phyloP scores from a whole-genome alignment of 2,888 invertebrate genomes.

The Tridacna crocea region DNA sequence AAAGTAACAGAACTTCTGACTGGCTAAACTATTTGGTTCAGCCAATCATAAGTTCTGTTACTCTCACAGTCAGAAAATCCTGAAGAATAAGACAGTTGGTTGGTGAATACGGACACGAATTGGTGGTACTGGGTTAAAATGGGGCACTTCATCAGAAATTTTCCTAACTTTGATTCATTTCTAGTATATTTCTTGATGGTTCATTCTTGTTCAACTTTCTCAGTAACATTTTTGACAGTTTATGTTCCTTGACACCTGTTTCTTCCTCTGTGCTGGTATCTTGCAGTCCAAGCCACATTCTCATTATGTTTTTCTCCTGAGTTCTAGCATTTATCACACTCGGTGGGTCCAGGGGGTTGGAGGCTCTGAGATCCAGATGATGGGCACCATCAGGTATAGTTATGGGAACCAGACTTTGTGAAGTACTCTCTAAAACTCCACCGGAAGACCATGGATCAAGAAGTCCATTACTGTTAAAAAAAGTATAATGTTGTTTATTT shows the following conservation, averaged over 20 bases:
- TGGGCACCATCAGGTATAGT: conserved; percentile 85
- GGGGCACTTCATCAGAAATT: background rate
- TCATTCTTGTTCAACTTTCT: background rate
- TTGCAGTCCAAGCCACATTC: conserved; percentile 74
- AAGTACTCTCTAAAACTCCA: conserved; percentile 80
- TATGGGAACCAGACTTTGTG: conserved; percentile 81
- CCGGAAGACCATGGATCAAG: conserved; percentile 86
- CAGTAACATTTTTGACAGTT: background rate
- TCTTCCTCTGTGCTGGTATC: background rate
- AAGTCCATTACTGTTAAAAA: conserved; percentile 83
- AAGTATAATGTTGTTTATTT: background rate
- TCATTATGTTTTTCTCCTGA: conserved; percentile 78
- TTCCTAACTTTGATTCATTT: conserved; percentile 3
- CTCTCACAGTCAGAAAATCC: too few relatives aligned
- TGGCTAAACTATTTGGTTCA: too few relatives aligned
- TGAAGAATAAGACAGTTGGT: too few relatives aligned
- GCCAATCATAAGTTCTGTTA: too few relatives aligned
- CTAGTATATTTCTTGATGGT: background rate
- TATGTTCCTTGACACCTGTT: background rate
- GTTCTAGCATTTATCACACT: conserved; percentile 80
- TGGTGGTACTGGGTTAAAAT: too few relatives aligned
- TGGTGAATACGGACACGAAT: too few relatives aligned
- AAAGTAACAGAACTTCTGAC: too few relatives aligned
- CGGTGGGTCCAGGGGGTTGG: conserved; percentile 83
- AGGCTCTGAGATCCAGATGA: conserved; percentile 85